phyloP scores from a whole-genome alignment of 1,140 invertebrate species.

The Cyrtorhinus lividipennis region DNA sequence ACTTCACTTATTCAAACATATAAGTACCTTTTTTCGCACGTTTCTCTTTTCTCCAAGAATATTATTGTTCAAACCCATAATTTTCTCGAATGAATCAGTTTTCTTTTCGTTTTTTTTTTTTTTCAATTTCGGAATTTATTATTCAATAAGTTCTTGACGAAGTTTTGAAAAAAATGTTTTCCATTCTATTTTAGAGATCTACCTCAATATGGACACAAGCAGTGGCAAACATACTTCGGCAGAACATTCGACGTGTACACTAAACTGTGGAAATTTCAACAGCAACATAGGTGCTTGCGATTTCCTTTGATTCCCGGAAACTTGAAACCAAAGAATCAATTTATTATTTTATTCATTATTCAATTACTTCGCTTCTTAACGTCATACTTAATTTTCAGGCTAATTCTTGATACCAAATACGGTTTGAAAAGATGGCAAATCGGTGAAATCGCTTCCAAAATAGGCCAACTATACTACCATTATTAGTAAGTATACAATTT shows the following conservation, averaged over 20 bases:
- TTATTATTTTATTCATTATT: background rate
- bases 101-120: too few species aligned
- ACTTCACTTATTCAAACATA: too few species aligned
- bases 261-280: slow-evolving; percentile 97
- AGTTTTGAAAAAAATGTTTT: too few species aligned
- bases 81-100: too few species aligned
- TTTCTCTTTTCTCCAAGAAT: too few species aligned
- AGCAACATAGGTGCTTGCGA: slow-evolving; percentile 85
- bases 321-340: too few species aligned
- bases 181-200: slow-evolving; percentile 53
- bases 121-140: too few species aligned
- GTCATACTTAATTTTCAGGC: slow-evolving; percentile 32
- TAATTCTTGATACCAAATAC: slow-evolving; percentile 83
- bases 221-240: slow-evolving; percentile 96
- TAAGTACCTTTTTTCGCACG: too few species aligned
- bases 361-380: background rate
- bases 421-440: slow-evolving; percentile 96
- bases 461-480: slow-evolving; percentile 96
- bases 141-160: too few species aligned
- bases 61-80: too few species aligned
- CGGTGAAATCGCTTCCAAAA: slow-evolving; percentile 96
- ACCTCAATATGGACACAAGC: slow-evolving; percentile 92
- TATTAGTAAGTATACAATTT: slow-evolving; percentile 68
- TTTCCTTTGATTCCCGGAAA: too few species aligned
- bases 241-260: slow-evolving; percentile 97